A percentile compares a stretch with the other conserved stretches of the same genome.
phyloP scores from a whole-genome alignment of 2,888 invertebrate species.

The Sthenelais limicola region DNA sequence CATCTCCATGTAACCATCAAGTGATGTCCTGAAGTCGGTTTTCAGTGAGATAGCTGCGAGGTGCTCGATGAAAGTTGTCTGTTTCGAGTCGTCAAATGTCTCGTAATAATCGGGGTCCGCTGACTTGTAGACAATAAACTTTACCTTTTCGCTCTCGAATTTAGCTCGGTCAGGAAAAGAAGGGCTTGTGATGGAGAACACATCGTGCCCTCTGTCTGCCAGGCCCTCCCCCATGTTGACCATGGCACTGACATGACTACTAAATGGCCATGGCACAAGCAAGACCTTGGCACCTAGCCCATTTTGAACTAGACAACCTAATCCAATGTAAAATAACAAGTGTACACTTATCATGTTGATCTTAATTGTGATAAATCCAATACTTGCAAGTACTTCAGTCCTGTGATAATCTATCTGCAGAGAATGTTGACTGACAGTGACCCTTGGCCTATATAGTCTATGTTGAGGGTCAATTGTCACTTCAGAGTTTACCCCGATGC shows the following conservation, averaged over 20 bases:
- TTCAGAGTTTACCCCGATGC: too few species aligned
- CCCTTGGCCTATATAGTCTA: too few species aligned
- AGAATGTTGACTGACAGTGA: too few species aligned
- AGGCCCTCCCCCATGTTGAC: constrained; percentile 5
- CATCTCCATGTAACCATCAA: neutral
- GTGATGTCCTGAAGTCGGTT: neutral
- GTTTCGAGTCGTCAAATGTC: neutral
- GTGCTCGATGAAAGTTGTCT: neutral
- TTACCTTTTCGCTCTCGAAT: neutral
- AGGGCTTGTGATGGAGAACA: neutral
- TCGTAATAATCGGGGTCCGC: neutral
- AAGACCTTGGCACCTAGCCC: neutral
- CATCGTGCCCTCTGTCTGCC: constrained; percentile 29
- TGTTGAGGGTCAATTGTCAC: too few species aligned
- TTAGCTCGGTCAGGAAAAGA: neutral
- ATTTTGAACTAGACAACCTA: too few species aligned
- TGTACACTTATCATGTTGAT: too few species aligned
- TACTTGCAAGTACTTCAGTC: too few species aligned
- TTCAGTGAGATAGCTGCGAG: neutral
- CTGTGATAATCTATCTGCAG: too few species aligned
- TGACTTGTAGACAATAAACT: constrained; percentile 1
- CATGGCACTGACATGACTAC: neutral
- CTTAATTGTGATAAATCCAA: too few species aligned
- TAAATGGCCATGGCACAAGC: constrained; percentile 14
- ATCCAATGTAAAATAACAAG: too few species aligned